phyloP scores from a whole-genome alignment of 2,797 vertebrate genomes.

The Cephalopachus bancanus region DNA sequence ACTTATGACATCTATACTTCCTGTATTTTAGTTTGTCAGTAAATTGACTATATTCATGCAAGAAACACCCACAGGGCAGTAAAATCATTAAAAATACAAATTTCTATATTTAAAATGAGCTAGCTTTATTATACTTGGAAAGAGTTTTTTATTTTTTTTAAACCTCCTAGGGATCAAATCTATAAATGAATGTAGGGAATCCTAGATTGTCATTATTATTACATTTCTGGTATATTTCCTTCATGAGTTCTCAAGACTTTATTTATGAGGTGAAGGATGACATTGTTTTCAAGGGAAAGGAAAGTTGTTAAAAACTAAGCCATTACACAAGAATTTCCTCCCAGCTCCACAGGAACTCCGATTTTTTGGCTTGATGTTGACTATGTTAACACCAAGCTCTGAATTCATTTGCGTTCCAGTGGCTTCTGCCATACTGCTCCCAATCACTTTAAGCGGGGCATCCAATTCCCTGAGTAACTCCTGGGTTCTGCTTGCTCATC shows the following conservation, averaged over 20 bases:
- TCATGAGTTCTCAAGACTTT: background rate
- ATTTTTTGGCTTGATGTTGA: background rate
- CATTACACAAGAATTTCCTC: background rate
- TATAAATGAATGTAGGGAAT: background rate
- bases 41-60: background rate
- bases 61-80: background rate
- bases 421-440: conserved; percentile 23
- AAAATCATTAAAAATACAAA: background rate
- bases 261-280: background rate
- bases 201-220: background rate
- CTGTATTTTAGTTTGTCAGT: conserved; percentile 14
- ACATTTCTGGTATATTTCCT: background rate
- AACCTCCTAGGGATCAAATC: background rate
- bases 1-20: background rate
- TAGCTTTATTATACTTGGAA: background rate
- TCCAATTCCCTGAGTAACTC: background rate
- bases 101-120: background rate
- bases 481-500: background rate
- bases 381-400: background rate
- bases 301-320: background rate
- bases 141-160: background rate
- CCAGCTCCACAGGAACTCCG: background rate
- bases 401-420: background rate
- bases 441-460: background rate
- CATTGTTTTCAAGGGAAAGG: background rate